Conservation (phyloP, 1,140 invertebrate species). For the Harpegnathos saltator region DNA sequence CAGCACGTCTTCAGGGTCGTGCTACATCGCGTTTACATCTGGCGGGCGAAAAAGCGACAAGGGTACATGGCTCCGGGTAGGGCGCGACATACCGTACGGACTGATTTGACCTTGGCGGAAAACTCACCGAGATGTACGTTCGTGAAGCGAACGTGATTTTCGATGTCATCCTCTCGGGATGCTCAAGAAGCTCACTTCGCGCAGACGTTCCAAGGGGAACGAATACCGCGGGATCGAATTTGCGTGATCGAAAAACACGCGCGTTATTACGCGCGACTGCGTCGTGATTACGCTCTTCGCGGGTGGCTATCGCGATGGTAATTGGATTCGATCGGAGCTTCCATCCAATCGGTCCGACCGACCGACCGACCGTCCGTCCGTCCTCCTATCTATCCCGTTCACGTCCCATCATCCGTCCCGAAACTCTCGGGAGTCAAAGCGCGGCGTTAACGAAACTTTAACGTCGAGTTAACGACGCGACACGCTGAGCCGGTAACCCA, state of each 20-base stretch:
- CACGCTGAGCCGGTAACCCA: slow-evolving; percentile 81
- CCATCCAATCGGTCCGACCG: neutral
- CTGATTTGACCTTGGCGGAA: slow-evolving; percentile 58
- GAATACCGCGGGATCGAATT: no score
- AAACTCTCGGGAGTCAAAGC: slow-evolving; percentile 47
- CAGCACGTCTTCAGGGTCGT: slow-evolving; percentile 17
- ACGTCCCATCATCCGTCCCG: neutral
- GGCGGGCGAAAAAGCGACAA: slow-evolving; percentile 22
- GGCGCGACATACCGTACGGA: slow-evolving; percentile 38
- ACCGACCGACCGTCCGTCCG: neutral
- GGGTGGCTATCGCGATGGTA: slow-evolving; percentile 21
- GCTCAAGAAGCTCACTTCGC: no score
- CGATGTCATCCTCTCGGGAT: no score
- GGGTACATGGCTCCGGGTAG: neutral
- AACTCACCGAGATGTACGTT: neutral
- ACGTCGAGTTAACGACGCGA: slow-evolving; percentile 77
- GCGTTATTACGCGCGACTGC: neutral
- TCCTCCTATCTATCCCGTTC: no score
- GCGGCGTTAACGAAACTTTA: slow-evolving; percentile 74
- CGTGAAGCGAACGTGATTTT: no score
- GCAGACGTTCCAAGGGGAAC: no score
- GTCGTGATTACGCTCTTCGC: slow-evolving; percentile 8
- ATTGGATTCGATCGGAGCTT: slow-evolving; percentile 39
- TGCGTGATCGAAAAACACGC: neutral
- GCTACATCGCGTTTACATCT: slow-evolving; percentile 43